Conservation (phyloP, 1,140 invertebrate species). For the Proctacanthus coquilletti region DNA sequence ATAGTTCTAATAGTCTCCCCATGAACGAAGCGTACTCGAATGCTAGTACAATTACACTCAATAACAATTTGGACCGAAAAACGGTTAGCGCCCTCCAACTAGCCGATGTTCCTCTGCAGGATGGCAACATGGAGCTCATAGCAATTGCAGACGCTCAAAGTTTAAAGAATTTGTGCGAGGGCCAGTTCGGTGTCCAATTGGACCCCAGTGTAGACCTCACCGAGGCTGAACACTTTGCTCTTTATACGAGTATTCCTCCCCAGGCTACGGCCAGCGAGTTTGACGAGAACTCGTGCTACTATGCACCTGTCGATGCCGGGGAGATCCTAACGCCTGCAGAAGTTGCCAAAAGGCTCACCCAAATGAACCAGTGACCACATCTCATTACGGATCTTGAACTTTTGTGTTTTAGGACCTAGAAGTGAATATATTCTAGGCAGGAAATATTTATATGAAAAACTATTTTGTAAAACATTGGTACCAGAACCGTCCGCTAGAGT, state of each 20-base stretch:
- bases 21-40: slow-evolving; percentile 23
- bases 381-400: too few species aligned
- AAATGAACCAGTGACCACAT: neutral
- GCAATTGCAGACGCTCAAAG: slow-evolving; percentile 29
- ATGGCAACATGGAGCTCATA: slow-evolving; percentile 29
- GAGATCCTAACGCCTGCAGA: slow-evolving; percentile 33
- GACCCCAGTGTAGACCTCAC: slow-evolving; percentile 46
- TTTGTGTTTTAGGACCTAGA: too few species aligned
- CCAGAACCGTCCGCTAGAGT: too few species aligned
- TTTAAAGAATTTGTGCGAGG: slow-evolving; percentile 25
- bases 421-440: too few species aligned
- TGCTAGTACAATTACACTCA: slow-evolving; percentile 23
- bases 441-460: too few species aligned
- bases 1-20: slow-evolving; percentile 24
- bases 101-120: slow-evolving; percentile 25
- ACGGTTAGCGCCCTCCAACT: slow-evolving; percentile 27
- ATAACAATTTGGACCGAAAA: slow-evolving; percentile 19
- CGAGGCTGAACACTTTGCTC: slow-evolving; percentile 70
- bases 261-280: slow-evolving; percentile 72
- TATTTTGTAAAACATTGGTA: too few species aligned
- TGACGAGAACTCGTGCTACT: slow-evolving; percentile 73
- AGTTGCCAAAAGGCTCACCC: slow-evolving; percentile 21
- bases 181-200: slow-evolving; percentile 23
- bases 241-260: slow-evolving; percentile 69
- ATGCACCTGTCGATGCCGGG: slow-evolving; percentile 63